Evolutionary conservation across 2,888 invertebrate species (phyloP).

Genomic region (Drosophila mayaguana): DNA sequence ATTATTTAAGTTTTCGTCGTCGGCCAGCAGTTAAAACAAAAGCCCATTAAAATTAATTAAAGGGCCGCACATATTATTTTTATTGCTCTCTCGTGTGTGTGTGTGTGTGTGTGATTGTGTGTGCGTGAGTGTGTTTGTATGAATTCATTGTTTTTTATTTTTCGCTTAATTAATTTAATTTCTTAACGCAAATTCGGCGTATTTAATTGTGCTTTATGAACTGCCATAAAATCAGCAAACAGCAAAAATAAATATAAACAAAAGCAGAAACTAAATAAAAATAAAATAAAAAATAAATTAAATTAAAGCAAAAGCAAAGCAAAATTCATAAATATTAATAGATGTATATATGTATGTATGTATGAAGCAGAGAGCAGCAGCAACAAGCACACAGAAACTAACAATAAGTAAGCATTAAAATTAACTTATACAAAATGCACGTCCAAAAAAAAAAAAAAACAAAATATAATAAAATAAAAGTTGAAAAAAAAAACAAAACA

Average conservation of each 20-base stretch:
- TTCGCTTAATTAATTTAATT: constrained; percentile 79
- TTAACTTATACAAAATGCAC: constrained; percentile 62
- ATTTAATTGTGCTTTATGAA: constrained; percentile 80
- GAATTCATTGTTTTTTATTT: constrained; percentile 66
- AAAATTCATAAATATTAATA: constrained; percentile 67
- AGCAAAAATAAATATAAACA: constrained; percentile 20
- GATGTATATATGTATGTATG: constrained; percentile 58
- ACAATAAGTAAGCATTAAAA: constrained; percentile 57
- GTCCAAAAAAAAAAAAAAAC: constrained; percentile 60
- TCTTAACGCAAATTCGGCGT: constrained; percentile 69
- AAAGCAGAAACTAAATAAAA: constrained; percentile 1
- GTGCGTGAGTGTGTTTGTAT: constrained; percentile 30
- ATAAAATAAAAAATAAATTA: constrained; percentile 39
- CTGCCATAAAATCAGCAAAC: constrained; percentile 76
- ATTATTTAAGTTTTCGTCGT: constrained; percentile 82
- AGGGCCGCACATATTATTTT: constrained; percentile 74
- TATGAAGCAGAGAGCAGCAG: constrained; percentile 52
- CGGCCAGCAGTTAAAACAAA: constrained; percentile 62
- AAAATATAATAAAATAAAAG: constrained; percentile 2
- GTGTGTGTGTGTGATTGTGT: constrained; percentile 7
- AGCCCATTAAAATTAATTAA: constrained; percentile 80
- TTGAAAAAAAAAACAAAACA: constrained; percentile 37
- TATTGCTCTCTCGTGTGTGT: constrained; percentile 63
- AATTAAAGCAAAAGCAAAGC: constrained; percentile 33
- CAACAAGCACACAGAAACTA: constrained; percentile 64